A percentile compares a stretch with the other conserved stretches of the same genome.
phyloP scores from a whole-genome alignment of 1,140 invertebrate species.

The Papilio polyxenes region DNA sequence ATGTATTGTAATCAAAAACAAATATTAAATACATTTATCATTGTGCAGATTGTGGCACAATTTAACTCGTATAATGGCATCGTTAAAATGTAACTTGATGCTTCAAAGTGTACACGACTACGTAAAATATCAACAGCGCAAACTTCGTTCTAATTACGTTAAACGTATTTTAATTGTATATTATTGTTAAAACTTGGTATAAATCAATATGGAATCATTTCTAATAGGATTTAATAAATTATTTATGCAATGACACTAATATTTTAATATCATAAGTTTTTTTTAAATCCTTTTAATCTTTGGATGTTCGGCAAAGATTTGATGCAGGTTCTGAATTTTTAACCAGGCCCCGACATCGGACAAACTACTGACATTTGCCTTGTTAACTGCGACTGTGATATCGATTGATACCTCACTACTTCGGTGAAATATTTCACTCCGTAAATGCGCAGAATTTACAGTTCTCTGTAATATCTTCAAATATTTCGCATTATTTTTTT shows the following conservation, averaged over 20 bases:
- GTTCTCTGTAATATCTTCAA: too few species aligned
- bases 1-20: not conserved
- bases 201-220: not conserved
- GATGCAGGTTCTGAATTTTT: slow-evolving; percentile 6
- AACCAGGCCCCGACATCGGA: not conserved
- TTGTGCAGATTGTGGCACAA: slow-evolving; percentile 5
- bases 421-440: not conserved
- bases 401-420: slow-evolving; percentile 3
- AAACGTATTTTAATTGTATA: not conserved
- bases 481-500: too few species aligned
- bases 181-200: not conserved
- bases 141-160: slow-evolving; percentile 27
- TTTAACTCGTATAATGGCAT: slow-evolving; percentile 7
- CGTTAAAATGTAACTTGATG: slow-evolving; percentile 31
- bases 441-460: not conserved
- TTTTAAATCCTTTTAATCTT: not conserved
- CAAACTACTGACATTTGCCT: not conserved
- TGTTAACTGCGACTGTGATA: slow-evolving; percentile 9
- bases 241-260: not conserved
- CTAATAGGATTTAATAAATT: not conserved
- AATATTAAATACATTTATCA: slow-evolving; percentile 24
- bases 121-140: not conserved
- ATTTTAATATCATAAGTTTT: not conserved
- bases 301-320: not conserved
- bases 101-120: not conserved